Evolutionary conservation across 2,113 vertebrate genomes (phyloP), one percentile per base, ranked within the genome.

Genomic region (Ammodytes dubius): DNA sequence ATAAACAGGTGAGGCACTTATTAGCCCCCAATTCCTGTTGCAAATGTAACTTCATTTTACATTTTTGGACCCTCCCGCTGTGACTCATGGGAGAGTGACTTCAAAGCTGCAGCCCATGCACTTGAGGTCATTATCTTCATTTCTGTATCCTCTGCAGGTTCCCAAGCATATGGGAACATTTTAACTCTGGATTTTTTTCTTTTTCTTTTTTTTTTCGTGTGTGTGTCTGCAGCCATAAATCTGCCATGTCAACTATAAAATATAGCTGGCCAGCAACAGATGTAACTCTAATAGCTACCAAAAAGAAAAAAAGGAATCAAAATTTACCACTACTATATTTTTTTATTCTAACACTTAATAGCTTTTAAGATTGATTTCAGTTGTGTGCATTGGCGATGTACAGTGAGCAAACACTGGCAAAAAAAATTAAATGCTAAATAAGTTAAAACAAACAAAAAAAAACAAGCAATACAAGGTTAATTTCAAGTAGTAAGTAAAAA

Each of bases 161-260:
- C 84, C 84, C 82, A 75, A 27, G 88, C 94, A 95, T 94, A 94
- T 95, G 94, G 95, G 90, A 95, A 94, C 93, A 94, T 95, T 94
- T 95, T 94, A 92, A 90, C 86, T 90, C 75, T 64, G 61, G 79
- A 84, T 87, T 93, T 82, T 73, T 79, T 50, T 70, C 14, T 70
- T 50, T 81, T 52, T 64, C 61, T 73, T 79, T 50, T 70, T n/a
- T 70, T 50, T 81, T 52, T 64, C 61, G 45, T 67, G 40, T 73
- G 63, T 77, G 69, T 79, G 66, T 92, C 64, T 84, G 77, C 81
- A 85, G 88, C 87, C 87, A 92, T 95, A 95, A 95, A 95, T 95
- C 94, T 94, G 89, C 87, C 90, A 88, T 94, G 94, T 95, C 94
- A 93, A 92, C 93, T 92, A 93, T 95, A 94, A 95, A 94, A 93